Conservation (phyloP, 1,140 invertebrate genomes). For the Chrysoperla carnea region DNA sequence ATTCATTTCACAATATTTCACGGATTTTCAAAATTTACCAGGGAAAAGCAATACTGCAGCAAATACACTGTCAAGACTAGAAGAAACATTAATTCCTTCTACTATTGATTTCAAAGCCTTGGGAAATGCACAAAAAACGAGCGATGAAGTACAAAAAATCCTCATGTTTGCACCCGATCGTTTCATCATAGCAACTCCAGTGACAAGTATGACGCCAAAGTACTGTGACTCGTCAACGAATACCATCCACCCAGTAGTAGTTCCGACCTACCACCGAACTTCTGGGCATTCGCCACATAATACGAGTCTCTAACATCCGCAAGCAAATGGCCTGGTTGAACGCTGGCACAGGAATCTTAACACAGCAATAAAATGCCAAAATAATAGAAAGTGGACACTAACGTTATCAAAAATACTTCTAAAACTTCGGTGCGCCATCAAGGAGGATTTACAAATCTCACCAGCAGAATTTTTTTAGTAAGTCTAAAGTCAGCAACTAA, state of each 20-base stretch:
- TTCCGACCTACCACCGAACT: slow-evolving; percentile 4
- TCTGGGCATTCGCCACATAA: slow-evolving; percentile 1
- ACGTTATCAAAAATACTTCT: slow-evolving; percentile 10
- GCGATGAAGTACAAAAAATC: slow-evolving; percentile 1
- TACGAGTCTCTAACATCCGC: slow-evolving; percentile 13
- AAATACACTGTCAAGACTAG: too few species aligned
- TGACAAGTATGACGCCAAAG: slow-evolving; percentile 3
- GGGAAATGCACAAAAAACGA: slow-evolving; percentile 3
- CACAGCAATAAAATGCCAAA: slow-evolving; percentile 7
- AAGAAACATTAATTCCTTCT: slow-evolving; percentile 10
- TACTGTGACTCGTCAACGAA: slow-evolving; percentile 10
- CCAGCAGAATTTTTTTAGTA: slow-evolving; percentile 18
- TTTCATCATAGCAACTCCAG: neutral
- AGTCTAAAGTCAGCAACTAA: slow-evolving; percentile 11
- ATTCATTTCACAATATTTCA: too few species aligned
- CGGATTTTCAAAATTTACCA: too few species aligned
- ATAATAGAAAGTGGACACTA: slow-evolving; percentile 3
- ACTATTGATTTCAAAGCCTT: slow-evolving; percentile 6
- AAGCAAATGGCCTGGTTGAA: slow-evolving; percentile 16
- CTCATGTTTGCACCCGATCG: neutral
- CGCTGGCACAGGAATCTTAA: slow-evolving; percentile 16
- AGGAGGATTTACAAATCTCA: slow-evolving; percentile 11
- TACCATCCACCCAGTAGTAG: slow-evolving; percentile 10
- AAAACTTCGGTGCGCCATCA: slow-evolving; percentile 6
- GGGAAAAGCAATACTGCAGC: too few species aligned